Percentiles rank a stretch among this genome's conserved stretches.
phyloP scores from a whole-genome alignment of 2,888 invertebrate genomes.

The Andrena dorsata region DNA sequence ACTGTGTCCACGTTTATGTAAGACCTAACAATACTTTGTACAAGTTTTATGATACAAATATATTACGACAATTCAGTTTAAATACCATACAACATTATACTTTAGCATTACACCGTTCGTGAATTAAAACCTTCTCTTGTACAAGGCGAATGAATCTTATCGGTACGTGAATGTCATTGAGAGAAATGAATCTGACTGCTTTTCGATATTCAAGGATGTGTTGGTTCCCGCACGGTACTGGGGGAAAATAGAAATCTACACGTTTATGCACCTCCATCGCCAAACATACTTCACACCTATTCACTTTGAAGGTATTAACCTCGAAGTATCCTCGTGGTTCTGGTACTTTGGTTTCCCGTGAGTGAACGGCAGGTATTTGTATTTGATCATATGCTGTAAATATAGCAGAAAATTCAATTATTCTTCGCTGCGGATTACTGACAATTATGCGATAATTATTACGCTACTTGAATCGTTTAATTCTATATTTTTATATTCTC shows the following conservation, averaged over 20 bases:
- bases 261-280: constrained; percentile 76
- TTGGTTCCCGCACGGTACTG: constrained; percentile 55
- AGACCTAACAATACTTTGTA: constrained; percentile 84
- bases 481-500: too few species aligned
- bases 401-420: not conserved
- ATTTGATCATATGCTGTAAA: constrained; percentile 99
- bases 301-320: constrained; percentile 81
- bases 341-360: constrained; percentile 98
- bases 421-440: not conserved
- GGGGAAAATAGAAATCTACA: constrained; percentile 77
- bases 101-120: constrained; percentile 61
- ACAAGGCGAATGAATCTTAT: constrained; percentile 66
- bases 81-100: constrained; percentile 67
- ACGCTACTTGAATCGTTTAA: not conserved
- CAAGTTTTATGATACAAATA: constrained; percentile 84
- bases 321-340: constrained; percentile 86
- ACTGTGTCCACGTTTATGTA: constrained; percentile 77
- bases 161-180: constrained; percentile 62
- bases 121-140: constrained; percentile 60
- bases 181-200: constrained; percentile 66
- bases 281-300: constrained; percentile 76
- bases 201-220: constrained; percentile 53
- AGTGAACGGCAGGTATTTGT: constrained; percentile 99
- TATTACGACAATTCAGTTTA: constrained; percentile 81
- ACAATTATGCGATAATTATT: not conserved